A percentile compares a stretch with the other conserved stretches of the same genome.
Conservation (phyloP, 2,797 vertebrate species). For the Crenichthys baileyi region DNA sequence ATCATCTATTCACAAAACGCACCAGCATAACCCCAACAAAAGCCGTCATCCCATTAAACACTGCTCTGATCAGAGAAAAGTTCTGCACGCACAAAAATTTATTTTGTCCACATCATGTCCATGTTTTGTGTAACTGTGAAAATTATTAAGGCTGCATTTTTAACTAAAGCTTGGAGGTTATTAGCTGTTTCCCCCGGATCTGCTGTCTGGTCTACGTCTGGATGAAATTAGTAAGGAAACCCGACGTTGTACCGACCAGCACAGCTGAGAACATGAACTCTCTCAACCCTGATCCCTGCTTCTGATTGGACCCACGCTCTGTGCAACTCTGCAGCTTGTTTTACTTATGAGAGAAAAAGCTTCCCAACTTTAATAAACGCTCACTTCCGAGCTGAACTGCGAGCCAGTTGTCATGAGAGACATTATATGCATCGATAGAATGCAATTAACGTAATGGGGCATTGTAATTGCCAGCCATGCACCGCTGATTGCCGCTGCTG, state of each 20-base stretch:
- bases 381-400: not conserved
- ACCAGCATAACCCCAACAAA: not conserved
- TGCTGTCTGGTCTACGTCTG: constrained; percentile 24
- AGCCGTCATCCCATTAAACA: not conserved
- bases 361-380: not conserved
- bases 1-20: constrained; percentile 14
- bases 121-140: too few relatives aligned
- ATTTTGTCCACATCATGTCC: not conserved
- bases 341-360: not conserved
- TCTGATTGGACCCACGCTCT: constrained; percentile 65
- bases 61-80: not conserved
- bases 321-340: constrained; percentile 26
- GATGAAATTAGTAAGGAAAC: constrained; percentile 48
- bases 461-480: constrained; percentile 71
- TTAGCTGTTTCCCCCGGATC: not conserved
- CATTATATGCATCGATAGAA: not conserved
- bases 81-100: not conserved
- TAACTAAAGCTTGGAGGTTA: not conserved
- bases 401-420: not conserved
- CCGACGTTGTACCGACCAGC: constrained; percentile 25
- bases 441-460: constrained; percentile 47
- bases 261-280: constrained; percentile 59
- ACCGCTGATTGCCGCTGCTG: constrained; percentile 67
- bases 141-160: not conserved
- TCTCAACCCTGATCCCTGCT: constrained; percentile 62